These are phyloP conservation scores for Melinaea marsaeus DNA, from an alignment of 2,888 invertebrate species.

Conservation along the genomic window DNA sequence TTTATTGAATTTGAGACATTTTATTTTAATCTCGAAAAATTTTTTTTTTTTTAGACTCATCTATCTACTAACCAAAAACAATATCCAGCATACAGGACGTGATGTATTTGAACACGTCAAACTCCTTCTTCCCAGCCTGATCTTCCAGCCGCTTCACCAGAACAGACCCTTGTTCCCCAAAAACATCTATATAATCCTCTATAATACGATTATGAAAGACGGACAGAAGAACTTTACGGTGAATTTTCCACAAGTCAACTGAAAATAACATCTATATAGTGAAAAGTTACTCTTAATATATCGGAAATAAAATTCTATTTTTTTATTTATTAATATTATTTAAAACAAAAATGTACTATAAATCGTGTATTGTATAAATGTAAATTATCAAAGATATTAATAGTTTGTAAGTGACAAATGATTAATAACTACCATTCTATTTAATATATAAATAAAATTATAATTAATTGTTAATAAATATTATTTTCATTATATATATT, in stretches of 20 bases:
- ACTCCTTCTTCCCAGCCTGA: slow-evolving; percentile 48
- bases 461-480: no score
- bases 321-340: no score
- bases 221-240: slow-evolving; percentile 79
- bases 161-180: slow-evolving; percentile 75
- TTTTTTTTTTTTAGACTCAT: neutral
- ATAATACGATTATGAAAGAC: slow-evolving; percentile 81
- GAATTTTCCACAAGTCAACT: slow-evolving; percentile 78
- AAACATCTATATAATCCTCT: slow-evolving; percentile 79
- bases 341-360: no score
- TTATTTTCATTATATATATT: neutral
- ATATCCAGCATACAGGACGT: slow-evolving; percentile 52
- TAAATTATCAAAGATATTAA: neutral
- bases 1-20: no score
- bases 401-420: neutral
- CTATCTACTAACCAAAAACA: slow-evolving; percentile 21
- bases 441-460: neutral
- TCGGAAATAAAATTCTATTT: no score
- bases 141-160: slow-evolving; percentile 66
- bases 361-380: no score
- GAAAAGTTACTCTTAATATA: no score
- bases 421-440: slow-evolving; percentile 7
- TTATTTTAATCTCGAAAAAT: neutral
- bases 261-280: slow-evolving; percentile 28
- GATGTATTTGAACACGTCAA: slow-evolving; percentile 74